These are phyloP conservation scores for Platichthys stellatus DNA, from an alignment of 2,113 vertebrate genomes.

Conservation along the genomic window DNA sequence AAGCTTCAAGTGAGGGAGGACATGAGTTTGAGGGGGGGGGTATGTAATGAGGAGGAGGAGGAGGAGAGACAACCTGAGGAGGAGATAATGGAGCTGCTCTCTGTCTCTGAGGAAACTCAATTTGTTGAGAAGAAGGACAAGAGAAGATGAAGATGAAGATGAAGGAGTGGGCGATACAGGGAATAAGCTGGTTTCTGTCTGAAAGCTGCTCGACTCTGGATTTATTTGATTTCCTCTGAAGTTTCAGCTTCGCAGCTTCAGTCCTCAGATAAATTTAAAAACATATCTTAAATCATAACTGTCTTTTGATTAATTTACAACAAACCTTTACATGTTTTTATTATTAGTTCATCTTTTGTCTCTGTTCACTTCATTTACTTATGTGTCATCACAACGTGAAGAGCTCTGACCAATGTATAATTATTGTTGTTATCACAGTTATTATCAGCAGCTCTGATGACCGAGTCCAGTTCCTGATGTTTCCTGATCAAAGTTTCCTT, in stretches of 20 bases:
- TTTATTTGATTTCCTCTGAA: neutral
- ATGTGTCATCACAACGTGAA: too few species aligned
- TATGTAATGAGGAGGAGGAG: neutral
- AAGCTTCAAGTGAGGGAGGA: constrained; percentile 35
- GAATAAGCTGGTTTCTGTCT: neutral
- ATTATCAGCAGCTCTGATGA: too few species aligned
- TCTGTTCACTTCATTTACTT: too few species aligned
- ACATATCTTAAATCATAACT: too few species aligned
- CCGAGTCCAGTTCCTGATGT: too few species aligned
- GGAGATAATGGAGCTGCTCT: constrained; percentile 49
- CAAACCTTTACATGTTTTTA: too few species aligned
- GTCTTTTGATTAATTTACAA: too few species aligned
- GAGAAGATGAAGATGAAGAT: neutral
- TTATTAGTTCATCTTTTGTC: too few species aligned
- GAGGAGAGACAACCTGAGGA: neutral
- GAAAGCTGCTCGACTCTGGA: neutral
- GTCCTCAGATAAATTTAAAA: too few species aligned
- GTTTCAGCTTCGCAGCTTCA: neutral
- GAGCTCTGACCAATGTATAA: too few species aligned
- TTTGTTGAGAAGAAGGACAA: constrained; percentile 33
- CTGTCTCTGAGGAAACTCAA: constrained; percentile 47
- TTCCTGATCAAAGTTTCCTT: too few species aligned
- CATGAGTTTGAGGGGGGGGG: neutral
- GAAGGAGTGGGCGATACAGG: neutral
- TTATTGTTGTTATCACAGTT: too few species aligned